Base-by-base conservation (phyloP, 2,797 vertebrate species). In the Chaenodraco wilsoni region DNA sequence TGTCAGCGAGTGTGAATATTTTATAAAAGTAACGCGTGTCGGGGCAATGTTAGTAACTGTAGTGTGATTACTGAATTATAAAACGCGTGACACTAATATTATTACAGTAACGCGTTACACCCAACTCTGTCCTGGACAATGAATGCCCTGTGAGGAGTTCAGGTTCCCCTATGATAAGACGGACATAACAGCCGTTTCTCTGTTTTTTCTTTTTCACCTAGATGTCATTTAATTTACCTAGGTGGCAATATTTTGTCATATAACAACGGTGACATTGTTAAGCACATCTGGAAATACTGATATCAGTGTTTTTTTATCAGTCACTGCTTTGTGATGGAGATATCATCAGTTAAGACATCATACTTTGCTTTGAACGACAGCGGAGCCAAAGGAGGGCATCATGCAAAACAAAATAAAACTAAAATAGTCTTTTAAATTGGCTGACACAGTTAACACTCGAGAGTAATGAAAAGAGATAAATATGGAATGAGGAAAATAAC, bases 401-500 rank as follows among this genome's bases (percentile, higher is more conserved):
- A 43, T 52, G 51, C 65, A 60, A 74, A 71, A 81, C 27, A 60
- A 74, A 75, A 56, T 54, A 21, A 69, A 69, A 69, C 75, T 51
- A 74, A 77, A 74, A 73, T 65, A 68, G 60, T 74, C 55, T 79
- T 57, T 49, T 57, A 68, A 65, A 73, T 78, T 85, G 74, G 65
- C 81, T 73, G 74, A 79, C 65, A 84, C 48, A 78, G 50, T 73
- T 74, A 74, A 82, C 54, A 77, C 60, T 61, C 60, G 37, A 59
- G 68, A 76, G 81, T 73, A 74, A 79, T 57, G 45, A 73, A 57
- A 72, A 55, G 58, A 78, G 61, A 70, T 65, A 79, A 64, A 78
- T 41, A 72, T 40, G 78, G 73, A 54, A 79, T 57, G 50, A 77
- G 60, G 37, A 74, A 77, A 81, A 73, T 79, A 71, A 69, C 33